These are phyloP conservation scores for Bambusicola thoracicus DNA, from an alignment of 2,113 vertebrate species.

Conservation along the genomic window DNA sequence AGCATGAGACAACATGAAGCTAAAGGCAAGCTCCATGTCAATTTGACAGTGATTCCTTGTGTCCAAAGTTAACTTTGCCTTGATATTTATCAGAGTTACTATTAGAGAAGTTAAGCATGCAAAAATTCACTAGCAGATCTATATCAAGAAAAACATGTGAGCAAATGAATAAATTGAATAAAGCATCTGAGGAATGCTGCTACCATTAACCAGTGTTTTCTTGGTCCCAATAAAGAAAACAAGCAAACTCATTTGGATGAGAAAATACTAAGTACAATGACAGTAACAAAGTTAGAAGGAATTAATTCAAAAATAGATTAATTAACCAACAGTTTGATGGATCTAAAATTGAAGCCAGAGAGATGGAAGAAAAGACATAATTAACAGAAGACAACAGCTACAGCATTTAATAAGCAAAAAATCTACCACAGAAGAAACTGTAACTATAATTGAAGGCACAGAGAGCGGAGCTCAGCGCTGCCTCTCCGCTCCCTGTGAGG, in stretches of 20 bases:
- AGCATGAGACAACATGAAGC: neutral
- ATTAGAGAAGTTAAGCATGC: neutral
- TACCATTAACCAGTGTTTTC: neutral
- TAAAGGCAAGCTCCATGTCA: neutral
- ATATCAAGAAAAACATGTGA: neutral
- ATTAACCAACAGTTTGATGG: neutral
- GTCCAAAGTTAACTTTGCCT: neutral
- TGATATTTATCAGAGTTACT: neutral
- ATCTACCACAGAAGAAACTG: neutral
- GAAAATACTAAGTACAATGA: neutral
- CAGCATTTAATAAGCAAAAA: neutral
- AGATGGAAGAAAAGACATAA: neutral
- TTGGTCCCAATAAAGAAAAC: neutral
- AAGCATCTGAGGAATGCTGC: neutral
- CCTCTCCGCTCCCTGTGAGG: too few relatives aligned
- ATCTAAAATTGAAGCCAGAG: neutral
- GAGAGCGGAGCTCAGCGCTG: too few relatives aligned
- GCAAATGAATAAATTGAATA: neutral
- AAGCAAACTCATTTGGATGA: neutral
- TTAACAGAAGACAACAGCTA: constrained; percentile 1
- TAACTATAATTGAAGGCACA: constrained; percentile 14
- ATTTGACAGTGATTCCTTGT: neutral
- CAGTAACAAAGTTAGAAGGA: neutral
- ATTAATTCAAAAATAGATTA: neutral
- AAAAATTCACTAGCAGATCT: neutral